Evolutionary conservation across 1,140 invertebrate genomes (phyloP).

Genomic region (Cardiocondyla obscurior): DNA sequence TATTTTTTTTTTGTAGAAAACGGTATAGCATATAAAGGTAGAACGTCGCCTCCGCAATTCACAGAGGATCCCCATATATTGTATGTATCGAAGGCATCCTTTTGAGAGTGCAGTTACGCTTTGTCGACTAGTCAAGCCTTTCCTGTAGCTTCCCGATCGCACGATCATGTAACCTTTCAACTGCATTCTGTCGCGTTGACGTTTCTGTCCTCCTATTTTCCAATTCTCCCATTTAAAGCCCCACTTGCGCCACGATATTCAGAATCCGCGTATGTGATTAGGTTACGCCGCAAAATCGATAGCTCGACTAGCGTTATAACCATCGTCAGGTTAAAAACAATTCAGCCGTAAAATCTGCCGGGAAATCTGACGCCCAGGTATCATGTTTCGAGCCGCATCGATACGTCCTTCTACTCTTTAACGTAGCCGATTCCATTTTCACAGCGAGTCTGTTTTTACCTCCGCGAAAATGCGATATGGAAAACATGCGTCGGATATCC

Average conservation of each 20-base stretch:
- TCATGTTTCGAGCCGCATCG: constrained; percentile 47
- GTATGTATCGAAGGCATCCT: constrained; percentile 50
- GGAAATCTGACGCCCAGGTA: constrained; percentile 59
- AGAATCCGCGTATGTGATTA: constrained; percentile 53
- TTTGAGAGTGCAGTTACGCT: constrained; percentile 67
- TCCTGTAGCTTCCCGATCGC: constrained; percentile 36
- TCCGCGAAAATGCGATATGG: constrained; percentile 38
- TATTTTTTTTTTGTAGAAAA: constrained; percentile 6
- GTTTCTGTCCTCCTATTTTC: constrained; percentile 41
- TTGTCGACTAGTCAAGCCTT: constrained; percentile 62
- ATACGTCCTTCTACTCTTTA: constrained; percentile 52
- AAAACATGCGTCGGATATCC: constrained; percentile 50
- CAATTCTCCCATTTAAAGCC: constrained; percentile 2
- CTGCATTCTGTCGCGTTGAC: constrained; percentile 37
- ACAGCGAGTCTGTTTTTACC: constrained; percentile 31
- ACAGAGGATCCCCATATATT: constrained; percentile 15
- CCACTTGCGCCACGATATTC: neutral
- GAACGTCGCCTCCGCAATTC: constrained; percentile 22
- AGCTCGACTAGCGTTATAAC: constrained; percentile 23
- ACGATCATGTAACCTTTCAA: constrained; percentile 64
- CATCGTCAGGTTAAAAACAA: constrained; percentile 62
- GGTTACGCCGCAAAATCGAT: constrained; percentile 59
- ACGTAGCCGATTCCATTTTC: constrained; percentile 49
- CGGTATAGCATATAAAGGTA: neutral
- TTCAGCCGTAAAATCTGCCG: constrained; percentile 61